Base-by-base conservation (phyloP, 2,797 vertebrate genomes). In the Bovichtus diacanthus region DNA sequence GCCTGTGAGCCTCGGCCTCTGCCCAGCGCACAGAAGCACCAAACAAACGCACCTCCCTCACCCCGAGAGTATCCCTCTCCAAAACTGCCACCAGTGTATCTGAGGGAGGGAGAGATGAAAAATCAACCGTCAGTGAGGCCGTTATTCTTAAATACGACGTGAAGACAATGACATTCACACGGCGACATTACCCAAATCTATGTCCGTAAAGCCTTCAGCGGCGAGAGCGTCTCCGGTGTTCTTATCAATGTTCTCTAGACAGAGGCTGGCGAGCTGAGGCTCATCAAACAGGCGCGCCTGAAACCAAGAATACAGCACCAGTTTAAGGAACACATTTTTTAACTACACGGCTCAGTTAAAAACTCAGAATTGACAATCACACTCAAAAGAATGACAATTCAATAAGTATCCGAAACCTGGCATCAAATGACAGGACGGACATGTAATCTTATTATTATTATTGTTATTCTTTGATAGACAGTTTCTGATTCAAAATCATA, bases 231-330 rank as follows among this genome's bases (percentile, higher is more conserved):
- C 98, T 0, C 97, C 96, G 0, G 98, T 99, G 94, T 99, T 98
- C 92, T 99, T 99, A 88, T 99, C 98, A 2, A 99, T 99, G 90
- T 97, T 99, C 92, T 99, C 98, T 62, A 99, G 92, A 83, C 98
- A 99, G 63, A 99, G 94, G 91, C 98, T 99, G 81, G 98, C 98
- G 75, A 99, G 95, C 93, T 99, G 98, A 0, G 98, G 98, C 83
- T 99, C 98, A 27, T 99, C 98, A 46, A 99, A 99, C 36, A 99
- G 95, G 5, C 98, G 96, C 0, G 98, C 98, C 98, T 99, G 69
- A 55, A 86, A 88, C 8, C 60, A 64, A 29, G 16, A 78, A 78
- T 2, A 59, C 7, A 46, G 0, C 4, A 41, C n/a, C 2, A 49
- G 18, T 59, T 62, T 13, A 31, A 50, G 23, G 23, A 27, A 39